Evolutionary conservation across 37 sponge, comb jelly and placozoan genomes (phyloP).

Genomic region (Aplysina aerophoba): DNA sequence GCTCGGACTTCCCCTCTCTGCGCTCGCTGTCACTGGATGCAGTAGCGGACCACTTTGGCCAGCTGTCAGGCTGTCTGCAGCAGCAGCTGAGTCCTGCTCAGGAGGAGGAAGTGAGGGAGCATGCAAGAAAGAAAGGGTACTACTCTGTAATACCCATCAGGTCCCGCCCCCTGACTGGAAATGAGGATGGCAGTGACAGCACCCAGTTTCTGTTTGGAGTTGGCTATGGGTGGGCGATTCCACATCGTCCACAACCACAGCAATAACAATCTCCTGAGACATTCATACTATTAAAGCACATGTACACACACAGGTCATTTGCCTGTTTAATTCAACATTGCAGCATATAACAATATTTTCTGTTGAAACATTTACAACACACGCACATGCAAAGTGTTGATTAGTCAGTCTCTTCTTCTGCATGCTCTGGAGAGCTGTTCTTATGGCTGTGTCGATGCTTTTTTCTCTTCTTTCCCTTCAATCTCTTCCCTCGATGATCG

Average conservation of each 20-base stretch:
- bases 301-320: neutral
- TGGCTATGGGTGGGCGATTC: constrained; percentile 4
- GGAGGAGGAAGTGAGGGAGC: neutral
- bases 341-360: too few species aligned
- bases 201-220: constrained; percentile 19
- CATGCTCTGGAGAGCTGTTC: too few species aligned
- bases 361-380: too few species aligned
- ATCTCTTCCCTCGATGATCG: too few species aligned
- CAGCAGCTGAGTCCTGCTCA: neutral
- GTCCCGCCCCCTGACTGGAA: neutral
- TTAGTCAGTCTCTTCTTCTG: too few species aligned
- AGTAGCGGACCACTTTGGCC: neutral
- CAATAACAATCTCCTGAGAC: neutral
- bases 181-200: neutral
- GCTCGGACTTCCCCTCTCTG: constrained; percentile 2
- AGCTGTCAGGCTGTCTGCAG: neutral
- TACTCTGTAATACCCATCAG: neutral
- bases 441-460: too few species aligned
- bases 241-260: neutral
- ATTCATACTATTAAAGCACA: neutral
- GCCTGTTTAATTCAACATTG: too few species aligned
- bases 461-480: too few species aligned
- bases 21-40: constrained; percentile 4
- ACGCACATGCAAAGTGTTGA: too few species aligned
- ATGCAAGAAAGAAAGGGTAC: constrained; percentile 9